A percentile compares a stretch with the other conserved stretches of the same genome.
These are phyloP conservation scores for Drosophila affinis DNA, from an alignment of 2,888 invertebrate species.

Conservation along the genomic window DNA sequence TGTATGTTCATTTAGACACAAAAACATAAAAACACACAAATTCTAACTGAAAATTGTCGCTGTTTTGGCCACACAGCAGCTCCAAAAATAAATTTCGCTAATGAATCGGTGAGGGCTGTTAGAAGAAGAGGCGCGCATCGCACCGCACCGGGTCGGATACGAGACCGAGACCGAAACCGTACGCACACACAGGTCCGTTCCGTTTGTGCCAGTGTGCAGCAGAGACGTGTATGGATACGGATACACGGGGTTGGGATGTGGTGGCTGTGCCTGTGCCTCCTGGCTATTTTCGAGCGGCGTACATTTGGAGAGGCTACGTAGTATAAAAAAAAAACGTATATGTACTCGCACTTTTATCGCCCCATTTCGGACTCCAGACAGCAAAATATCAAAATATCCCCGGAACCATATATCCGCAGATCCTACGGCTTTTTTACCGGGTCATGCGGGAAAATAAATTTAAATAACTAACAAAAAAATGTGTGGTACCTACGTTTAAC, in stretches of 20 bases:
- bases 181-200: not conserved
- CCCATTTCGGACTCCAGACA: not conserved
- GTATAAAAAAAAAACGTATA: not conserved
- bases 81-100: slow-evolving; percentile 73
- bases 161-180: slow-evolving; percentile 9
- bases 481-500: slow-evolving; percentile 61
- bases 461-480: slow-evolving; percentile 40
- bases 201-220: not conserved
- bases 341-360: not conserved
- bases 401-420: not conserved
- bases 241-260: not conserved
- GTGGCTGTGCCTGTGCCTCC: slow-evolving; percentile 28
- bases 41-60: slow-evolving; percentile 61
- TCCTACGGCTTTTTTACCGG: not conserved
- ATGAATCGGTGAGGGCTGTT: slow-evolving; percentile 52
- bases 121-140: slow-evolving; percentile 30
- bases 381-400: not conserved
- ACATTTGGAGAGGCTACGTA: slow-evolving; percentile 37
- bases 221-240: slow-evolving; percentile 21
- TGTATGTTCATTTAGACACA: slow-evolving; percentile 31
- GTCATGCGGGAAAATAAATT: slow-evolving; percentile 15
- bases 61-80: slow-evolving; percentile 64
- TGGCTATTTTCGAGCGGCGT: slow-evolving; percentile 56
- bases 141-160: slow-evolving; percentile 51
- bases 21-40: slow-evolving; percentile 38